A percentile compares a stretch with the other conserved stretches of the same genome.
Evolutionary conservation across 2,113 vertebrate species (phyloP).

Genomic region (Chamaea fasciata): DNA sequence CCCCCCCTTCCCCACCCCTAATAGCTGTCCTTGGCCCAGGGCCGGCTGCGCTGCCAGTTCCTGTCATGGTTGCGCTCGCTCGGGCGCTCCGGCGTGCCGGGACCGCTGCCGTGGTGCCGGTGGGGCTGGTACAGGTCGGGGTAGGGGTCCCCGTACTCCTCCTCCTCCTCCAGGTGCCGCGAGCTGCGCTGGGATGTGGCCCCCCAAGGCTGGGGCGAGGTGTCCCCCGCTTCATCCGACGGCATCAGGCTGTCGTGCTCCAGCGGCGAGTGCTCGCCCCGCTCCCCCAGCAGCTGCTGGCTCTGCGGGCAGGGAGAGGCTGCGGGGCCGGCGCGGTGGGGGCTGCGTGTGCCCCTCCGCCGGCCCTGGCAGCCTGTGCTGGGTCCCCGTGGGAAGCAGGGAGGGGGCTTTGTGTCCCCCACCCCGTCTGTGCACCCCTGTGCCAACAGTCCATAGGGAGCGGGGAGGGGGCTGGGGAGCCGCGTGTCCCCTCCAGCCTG

Average conservation of each 20-base stretch:
- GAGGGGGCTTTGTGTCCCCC: not conserved
- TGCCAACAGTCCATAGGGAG: rapidly evolving
- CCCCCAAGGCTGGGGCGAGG: conserved; percentile 76
- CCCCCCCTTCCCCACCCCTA: conserved; percentile 59
- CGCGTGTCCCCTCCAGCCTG: rapidly evolving
- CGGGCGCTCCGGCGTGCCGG: conserved; percentile 82
- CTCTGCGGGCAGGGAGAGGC: conserved; percentile 9
- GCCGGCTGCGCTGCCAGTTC: conserved; percentile 88
- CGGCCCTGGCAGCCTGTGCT: not conserved
- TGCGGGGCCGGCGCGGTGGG: rapidly evolving
- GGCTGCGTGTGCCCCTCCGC: not conserved
- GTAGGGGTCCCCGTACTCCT: conserved; percentile 79
- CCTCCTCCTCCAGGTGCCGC: conserved; percentile 78
- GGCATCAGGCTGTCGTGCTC: conserved; percentile 95
- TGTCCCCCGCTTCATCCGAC: conserved; percentile 90
- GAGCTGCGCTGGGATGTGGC: conserved; percentile 72
- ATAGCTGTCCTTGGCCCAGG: conserved; percentile 94
- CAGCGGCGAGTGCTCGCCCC: conserved; percentile 81
- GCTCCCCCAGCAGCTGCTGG: conserved; percentile 73
- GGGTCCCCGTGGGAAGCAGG: not conserved
- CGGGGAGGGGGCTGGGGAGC: not conserved
- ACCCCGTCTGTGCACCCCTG: not conserved
- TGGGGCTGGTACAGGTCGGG: conserved; percentile 90
- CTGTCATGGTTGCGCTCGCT: conserved; percentile 86
- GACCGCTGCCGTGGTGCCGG: conserved; percentile 79